Base-by-base conservation (phyloP, 2,888 invertebrate species). In the Drosophila falleni region DNA sequence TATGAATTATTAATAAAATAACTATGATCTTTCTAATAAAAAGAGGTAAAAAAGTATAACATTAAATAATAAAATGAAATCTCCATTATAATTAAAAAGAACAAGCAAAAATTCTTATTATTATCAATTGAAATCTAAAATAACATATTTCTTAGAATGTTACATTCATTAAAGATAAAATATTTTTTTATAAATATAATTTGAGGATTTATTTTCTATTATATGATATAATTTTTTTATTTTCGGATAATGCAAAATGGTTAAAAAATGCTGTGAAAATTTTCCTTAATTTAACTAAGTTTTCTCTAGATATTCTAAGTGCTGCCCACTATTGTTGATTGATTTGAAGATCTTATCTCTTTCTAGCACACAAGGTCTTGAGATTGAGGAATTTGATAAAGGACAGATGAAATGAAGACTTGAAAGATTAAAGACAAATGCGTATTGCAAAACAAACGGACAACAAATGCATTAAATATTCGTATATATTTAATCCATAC, bases 401-500 rank as follows among this genome's bases (percentile, higher is more conserved):
- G 73, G 60, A 60, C 39, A 56, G 26, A 51, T 54, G 42, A 49
- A 53, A 70, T 47, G 53, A 78, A 39, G 46, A 61, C 44, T 63
- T 66, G 31, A 68, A 47, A 49, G 35, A 50, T 29, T 41, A 69
- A 61, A 70, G 69, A 66, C 55, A 54, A 51, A 47, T 39, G 49
- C 58, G 50, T 50, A 60, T 50, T 54, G 49, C 16, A 42, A 11
- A 67, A 58, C n/a, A 60, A 62, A 74, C 41, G 59, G 66, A 64
- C 41, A 70, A 46, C 31, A 64, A 70, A 71, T 77, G 77, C 78
- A 71, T 71, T 66, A 80, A 80, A 50, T 71, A 66, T 44, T 76
- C 71, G 13, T 55, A 31, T 55, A 31, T 62, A 59, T 69, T 69
- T 58, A 80, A 71, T 65, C 65, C 71, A 55, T 42, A 71, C 37